These are phyloP conservation scores for Stegodyphus mimosarum DNA, from an alignment of 1,140 invertebrate species.

Conservation along the genomic window DNA sequence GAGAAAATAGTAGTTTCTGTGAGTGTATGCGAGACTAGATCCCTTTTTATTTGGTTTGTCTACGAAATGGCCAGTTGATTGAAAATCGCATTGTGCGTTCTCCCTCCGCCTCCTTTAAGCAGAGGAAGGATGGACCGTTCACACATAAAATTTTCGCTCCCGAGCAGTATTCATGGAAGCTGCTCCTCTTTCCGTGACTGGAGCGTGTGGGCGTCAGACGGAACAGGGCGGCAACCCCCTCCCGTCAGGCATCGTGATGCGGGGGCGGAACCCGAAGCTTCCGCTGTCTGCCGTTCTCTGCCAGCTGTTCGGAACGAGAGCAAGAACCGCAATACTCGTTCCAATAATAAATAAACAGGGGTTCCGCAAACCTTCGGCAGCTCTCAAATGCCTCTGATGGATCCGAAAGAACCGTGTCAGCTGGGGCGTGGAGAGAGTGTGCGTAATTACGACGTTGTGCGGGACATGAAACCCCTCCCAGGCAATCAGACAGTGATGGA, in stretches of 20 bases:
- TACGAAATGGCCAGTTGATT: no score
- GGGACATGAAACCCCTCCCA: no score
- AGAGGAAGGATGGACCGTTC: no score
- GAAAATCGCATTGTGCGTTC: no score
- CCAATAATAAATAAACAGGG: neutral
- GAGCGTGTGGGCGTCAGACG: constrained; percentile 3
- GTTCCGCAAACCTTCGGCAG: neutral
- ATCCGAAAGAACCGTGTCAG: neutral
- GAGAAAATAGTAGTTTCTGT: no score
- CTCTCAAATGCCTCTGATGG: neutral
- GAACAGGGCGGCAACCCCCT: neutral
- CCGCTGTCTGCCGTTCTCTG: neutral
- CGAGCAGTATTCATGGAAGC: neutral
- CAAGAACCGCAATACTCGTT: neutral
- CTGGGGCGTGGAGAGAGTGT: neutral
- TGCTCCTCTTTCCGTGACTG: neutral
- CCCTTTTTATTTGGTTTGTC: no score
- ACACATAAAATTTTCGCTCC: neutral
- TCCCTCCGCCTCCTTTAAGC: no score
- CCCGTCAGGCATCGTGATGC: neutral
- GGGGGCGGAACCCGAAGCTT: constrained; percentile 10
- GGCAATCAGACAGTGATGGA: no score
- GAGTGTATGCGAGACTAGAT: no score
- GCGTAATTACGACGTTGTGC: neutral
- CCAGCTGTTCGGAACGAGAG: no score